Evolutionary conservation across 2,797 vertebrate species (phyloP).

Genomic region (Uromys caudimaculatus): DNA sequence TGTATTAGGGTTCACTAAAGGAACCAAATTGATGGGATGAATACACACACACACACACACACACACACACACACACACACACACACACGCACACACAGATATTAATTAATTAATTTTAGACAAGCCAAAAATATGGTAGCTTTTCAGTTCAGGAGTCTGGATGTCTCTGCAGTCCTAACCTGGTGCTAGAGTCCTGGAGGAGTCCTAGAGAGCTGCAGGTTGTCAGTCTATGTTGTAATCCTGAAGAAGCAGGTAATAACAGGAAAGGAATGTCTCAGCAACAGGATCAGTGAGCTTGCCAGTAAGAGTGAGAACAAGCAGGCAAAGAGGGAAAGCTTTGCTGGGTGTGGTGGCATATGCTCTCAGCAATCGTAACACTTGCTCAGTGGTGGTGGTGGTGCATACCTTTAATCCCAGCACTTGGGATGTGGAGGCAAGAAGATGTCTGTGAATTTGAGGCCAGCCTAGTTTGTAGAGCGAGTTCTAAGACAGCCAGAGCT

Average conservation of each 20-base stretch:
- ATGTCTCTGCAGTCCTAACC: not conserved
- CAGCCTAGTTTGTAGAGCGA: not conserved
- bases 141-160: not conserved
- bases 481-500: not conserved
- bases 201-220: not conserved
- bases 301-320: not conserved
- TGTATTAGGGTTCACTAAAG: not conserved
- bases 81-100: not conserved
- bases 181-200: not conserved
- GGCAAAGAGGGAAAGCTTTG: not conserved
- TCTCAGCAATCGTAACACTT: not conserved
- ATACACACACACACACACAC: not conserved
- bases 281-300: not conserved
- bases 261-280: not conserved
- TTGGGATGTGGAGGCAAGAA: not conserved
- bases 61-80: too few species aligned
- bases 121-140: not conserved
- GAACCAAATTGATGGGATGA: not conserved
- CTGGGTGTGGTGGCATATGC: not conserved
- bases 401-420: not conserved
- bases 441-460: not conserved
- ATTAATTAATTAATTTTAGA: not conserved
- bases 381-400: not conserved
- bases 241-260: not conserved
- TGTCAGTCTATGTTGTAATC: not conserved